phyloP scores from a whole-genome alignment of 2,113 vertebrate genomes.

The Paedocypris sp. region DNA sequence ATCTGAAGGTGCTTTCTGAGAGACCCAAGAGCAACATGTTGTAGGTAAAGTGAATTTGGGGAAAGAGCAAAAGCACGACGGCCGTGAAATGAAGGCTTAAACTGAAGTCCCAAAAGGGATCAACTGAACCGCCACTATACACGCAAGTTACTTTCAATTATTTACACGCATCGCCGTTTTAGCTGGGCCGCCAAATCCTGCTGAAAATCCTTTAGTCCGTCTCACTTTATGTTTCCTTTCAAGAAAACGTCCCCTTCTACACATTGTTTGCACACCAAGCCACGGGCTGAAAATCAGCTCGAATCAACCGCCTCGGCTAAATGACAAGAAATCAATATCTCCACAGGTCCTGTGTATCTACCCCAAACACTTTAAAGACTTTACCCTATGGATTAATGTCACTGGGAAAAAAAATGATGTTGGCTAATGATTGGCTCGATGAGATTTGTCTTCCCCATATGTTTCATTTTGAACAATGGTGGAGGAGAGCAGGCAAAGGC shows the following conservation, averaged over 20 bases:
- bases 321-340: constrained; percentile 18
- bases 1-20: constrained; percentile 14
- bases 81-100: too few relatives aligned
- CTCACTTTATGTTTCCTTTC: not conserved
- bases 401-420: constrained; percentile 12
- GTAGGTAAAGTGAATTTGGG: too few relatives aligned
- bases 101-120: too few relatives aligned
- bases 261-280: not conserved
- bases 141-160: too few relatives aligned
- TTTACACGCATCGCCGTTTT: not conserved
- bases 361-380: not conserved
- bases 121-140: too few relatives aligned
- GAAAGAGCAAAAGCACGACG: too few relatives aligned
- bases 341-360: not conserved
- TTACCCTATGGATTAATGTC: constrained; percentile 2
- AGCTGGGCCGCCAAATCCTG: not conserved
- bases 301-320: constrained; percentile 1
- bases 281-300: constrained; percentile 8
- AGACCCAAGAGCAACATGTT: too few relatives aligned
- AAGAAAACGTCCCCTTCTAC: not conserved
- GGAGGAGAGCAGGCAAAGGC: not conserved
- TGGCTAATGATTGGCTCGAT: constrained; percentile 10
- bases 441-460: constrained; percentile 2
- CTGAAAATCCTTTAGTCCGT: not conserved
- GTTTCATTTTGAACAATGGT: not conserved